A percentile compares a stretch with the other conserved stretches of the same genome.
phyloP scores from a whole-genome alignment of 1,140 invertebrate genomes.

The Musca vetustissima region DNA sequence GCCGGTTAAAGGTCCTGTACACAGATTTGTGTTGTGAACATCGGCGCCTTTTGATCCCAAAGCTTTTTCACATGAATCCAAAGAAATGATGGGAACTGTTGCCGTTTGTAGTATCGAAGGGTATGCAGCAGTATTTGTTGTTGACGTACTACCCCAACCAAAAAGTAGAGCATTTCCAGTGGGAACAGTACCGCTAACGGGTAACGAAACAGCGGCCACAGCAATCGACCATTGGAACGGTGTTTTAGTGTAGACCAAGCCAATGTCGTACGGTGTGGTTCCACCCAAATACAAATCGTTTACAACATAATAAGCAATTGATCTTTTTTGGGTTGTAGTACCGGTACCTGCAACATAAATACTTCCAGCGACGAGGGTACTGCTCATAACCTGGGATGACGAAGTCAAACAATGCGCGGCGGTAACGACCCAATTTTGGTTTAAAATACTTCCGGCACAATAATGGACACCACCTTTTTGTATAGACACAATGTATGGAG shows the following conservation, averaged over 20 bases:
- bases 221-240: constrained; percentile 56
- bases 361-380: constrained; percentile 43
- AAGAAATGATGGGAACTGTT: constrained; percentile 45
- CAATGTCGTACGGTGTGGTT: constrained; percentile 60
- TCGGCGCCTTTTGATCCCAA: constrained; percentile 48
- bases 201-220: constrained; percentile 54
- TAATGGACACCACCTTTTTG: constrained; percentile 54
- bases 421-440: constrained; percentile 59
- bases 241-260: constrained; percentile 57
- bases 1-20: constrained; percentile 58
- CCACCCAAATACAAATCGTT: constrained; percentile 48
- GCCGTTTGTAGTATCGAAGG: constrained; percentile 55
- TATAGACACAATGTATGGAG: constrained; percentile 53
- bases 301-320: constrained; percentile 40
- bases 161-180: constrained; percentile 56
- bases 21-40: constrained; percentile 57
- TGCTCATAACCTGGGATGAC: constrained; percentile 40
- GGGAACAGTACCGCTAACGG: constrained; percentile 53
- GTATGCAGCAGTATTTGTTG: constrained; percentile 43
- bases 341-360: constrained; percentile 41
- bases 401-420: constrained; percentile 50
- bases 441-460: constrained; percentile 61
- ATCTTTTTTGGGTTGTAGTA: constrained; percentile 42
- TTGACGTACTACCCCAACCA: constrained; percentile 57
- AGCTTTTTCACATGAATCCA: constrained; percentile 39